Conservation (phyloP, 2,797 vertebrate species). For the Propithecus perrieri region DNA sequence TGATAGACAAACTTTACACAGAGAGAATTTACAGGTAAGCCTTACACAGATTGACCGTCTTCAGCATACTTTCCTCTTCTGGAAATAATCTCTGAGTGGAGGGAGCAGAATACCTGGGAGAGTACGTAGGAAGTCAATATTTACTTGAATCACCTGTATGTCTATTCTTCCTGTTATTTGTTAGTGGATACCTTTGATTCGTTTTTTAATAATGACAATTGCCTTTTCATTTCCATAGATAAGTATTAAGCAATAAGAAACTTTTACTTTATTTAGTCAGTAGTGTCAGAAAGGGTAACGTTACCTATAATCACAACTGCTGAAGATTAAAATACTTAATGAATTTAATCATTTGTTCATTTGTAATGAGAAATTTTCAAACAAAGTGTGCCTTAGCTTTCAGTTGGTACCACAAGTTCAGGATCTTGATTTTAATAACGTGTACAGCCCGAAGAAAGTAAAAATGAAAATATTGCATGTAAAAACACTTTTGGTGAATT, state of each 20-base stretch:
- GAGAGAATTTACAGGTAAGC: slow-evolving; percentile 14
- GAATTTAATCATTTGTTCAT: background rate
- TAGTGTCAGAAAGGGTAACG: slow-evolving; percentile 68
- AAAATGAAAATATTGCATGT: background rate
- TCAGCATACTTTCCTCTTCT: slow-evolving; percentile 33
- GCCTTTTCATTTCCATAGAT: slow-evolving; percentile 50
- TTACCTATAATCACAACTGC: slow-evolving; percentile 12
- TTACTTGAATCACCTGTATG: slow-evolving; percentile 10
- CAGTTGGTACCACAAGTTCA: background rate
- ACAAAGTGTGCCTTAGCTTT: background rate
- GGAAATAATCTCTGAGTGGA: background rate
- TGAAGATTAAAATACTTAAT: background rate
- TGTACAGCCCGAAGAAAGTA: background rate
- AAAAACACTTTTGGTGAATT: background rate
- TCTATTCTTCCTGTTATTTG: background rate
- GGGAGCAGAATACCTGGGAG: background rate
- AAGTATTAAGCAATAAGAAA: slow-evolving; percentile 71
- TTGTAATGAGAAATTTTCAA: slow-evolving; percentile 36
- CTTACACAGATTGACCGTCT: background rate
- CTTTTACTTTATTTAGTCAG: slow-evolving; percentile 69
- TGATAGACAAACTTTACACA: slow-evolving; percentile 32
- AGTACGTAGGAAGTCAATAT: background rate
- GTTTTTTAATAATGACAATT: slow-evolving; percentile 67
- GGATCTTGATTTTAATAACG: background rate
- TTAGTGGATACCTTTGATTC: slow-evolving; percentile 14